Evolutionary conservation across 2,113 vertebrate genomes (phyloP).

Genomic region (Plecotus auritus): DNA sequence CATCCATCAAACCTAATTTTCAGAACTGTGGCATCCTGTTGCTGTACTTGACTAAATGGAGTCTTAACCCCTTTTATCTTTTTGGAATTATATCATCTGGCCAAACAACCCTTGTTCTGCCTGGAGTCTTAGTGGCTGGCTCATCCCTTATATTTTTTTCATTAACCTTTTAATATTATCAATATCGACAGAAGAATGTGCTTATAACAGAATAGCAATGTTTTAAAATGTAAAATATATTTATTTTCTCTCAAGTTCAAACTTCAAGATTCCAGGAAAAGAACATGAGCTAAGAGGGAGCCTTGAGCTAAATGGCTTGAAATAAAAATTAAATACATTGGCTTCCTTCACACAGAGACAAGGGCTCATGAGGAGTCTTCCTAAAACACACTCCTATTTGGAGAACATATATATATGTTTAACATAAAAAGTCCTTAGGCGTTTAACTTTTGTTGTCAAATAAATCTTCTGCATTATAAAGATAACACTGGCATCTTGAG

Average conservation of each 20-base stretch:
- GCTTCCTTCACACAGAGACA: background rate
- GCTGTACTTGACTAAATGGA: slow-evolving; percentile 68
- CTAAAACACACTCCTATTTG: slow-evolving; percentile 25
- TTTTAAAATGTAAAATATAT: slow-evolving; percentile 57
- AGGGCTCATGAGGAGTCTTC: background rate
- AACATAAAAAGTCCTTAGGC: background rate
- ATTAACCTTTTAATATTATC: slow-evolving; percentile 68
- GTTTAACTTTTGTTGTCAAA: slow-evolving; percentile 63
- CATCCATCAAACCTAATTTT: slow-evolving; percentile 62
- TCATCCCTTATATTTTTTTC: slow-evolving; percentile 57
- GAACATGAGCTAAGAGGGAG: slow-evolving; percentile 14
- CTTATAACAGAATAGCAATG: slow-evolving; percentile 59
- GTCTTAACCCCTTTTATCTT: slow-evolving; percentile 71
- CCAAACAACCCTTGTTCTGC: slow-evolving; percentile 64
- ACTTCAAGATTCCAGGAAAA: slow-evolving; percentile 65
- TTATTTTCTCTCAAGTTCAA: slow-evolving; percentile 57
- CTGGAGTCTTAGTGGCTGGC: slow-evolving; percentile 68
- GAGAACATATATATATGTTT: slow-evolving; percentile 52
- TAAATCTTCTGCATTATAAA: slow-evolving; percentile 36
- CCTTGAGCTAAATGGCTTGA: slow-evolving; percentile 62
- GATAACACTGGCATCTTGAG: background rate
- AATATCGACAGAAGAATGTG: slow-evolving; percentile 66
- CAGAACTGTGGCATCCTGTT: slow-evolving; percentile 44
- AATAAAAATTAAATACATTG: slow-evolving; percentile 11
- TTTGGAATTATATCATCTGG: slow-evolving; percentile 71